These are phyloP conservation scores for Augochlorella aurata DNA, from an alignment of 2,888 invertebrate species.

Conservation along the genomic window DNA sequence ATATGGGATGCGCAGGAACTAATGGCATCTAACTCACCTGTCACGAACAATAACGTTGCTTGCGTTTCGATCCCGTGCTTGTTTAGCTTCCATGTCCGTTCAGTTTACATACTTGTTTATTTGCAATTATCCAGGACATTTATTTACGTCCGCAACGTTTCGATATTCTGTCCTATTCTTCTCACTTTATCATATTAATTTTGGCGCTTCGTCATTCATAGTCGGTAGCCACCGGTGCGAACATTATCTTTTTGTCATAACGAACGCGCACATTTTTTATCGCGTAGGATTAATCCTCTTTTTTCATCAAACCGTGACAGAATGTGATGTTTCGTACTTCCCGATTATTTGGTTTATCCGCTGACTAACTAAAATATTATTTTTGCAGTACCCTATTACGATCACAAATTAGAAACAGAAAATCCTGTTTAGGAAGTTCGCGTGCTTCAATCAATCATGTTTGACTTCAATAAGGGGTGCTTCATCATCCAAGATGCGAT, in stretches of 20 bases:
- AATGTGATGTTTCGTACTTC: not conserved
- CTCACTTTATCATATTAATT: conserved; percentile 14
- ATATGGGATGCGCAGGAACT: not conserved
- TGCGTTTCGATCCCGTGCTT: not conserved
- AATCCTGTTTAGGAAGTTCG: not conserved
- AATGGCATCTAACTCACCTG: not conserved
- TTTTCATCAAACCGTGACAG: not conserved
- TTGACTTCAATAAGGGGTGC: not conserved
- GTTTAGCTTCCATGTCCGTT: not conserved
- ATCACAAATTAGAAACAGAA: not conserved
- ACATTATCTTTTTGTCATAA: not conserved
- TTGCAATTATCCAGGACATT: conserved; percentile 23
- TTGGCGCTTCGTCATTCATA: conserved; percentile 2
- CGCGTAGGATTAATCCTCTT: not conserved
- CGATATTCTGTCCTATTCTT: not conserved
- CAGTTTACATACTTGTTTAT: not conserved
- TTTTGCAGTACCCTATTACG: not conserved
- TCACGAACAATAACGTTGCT: not conserved
- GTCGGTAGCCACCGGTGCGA: not conserved
- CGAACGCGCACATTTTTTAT: not conserved
- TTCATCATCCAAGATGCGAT: not conserved
- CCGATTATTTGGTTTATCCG: not conserved
- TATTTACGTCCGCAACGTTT: not conserved
- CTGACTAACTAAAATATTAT: not conserved
- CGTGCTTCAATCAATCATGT: not conserved